Base-by-base conservation (phyloP, 2,888 invertebrate genomes). In the Tachina lurida region DNA sequence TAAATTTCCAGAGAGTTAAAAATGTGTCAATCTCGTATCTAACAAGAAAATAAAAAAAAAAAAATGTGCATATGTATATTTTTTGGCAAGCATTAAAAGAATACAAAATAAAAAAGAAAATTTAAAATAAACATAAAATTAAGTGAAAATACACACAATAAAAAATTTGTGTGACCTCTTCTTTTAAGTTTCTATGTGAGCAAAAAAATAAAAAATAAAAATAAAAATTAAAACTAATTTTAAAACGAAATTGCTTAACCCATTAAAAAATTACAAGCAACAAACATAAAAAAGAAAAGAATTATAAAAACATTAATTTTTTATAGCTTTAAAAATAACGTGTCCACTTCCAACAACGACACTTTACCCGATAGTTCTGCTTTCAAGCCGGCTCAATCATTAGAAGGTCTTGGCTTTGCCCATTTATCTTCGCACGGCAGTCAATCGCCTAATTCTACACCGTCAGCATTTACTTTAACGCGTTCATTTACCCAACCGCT, bases 371-470 rank as follows among this genome's bases (percentile, higher is more conserved):
- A 89, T 73, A 87, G 90, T 83, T 91, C 91, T 82, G 90, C 90
- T 47, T 92, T 92, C 67, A 92, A 91, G 89, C 91, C 93, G 85
- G 90, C 91, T 87, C 91, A 90, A 78, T 92, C 92, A 63, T 87
- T 92, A 85, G 92, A 93, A 82, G 89, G 79, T 73, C 62, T 89
- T 70, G 89, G 89, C 5, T 88, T 89, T 3, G 88, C 63, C 87
- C 78, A 77, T 88, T 76, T 88, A 5, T 88, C 88, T 58, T 83
- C 87, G 67, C 84, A 77, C 86, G 67, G 79, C 65, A 62, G 73
- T 88, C 89, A 76, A 84, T 89, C 89, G 49, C 60, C 80, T 7
- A 78, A 68, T 71, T 73, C 80, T 45, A 67, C 73, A 17, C 67
- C 78, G 43, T 73, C 87, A 41, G 84, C 86, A 49, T 90, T 89